Evolutionary conservation across 2,113 vertebrate genomes (phyloP).

Genomic region (Collichthys lucidus): DNA sequence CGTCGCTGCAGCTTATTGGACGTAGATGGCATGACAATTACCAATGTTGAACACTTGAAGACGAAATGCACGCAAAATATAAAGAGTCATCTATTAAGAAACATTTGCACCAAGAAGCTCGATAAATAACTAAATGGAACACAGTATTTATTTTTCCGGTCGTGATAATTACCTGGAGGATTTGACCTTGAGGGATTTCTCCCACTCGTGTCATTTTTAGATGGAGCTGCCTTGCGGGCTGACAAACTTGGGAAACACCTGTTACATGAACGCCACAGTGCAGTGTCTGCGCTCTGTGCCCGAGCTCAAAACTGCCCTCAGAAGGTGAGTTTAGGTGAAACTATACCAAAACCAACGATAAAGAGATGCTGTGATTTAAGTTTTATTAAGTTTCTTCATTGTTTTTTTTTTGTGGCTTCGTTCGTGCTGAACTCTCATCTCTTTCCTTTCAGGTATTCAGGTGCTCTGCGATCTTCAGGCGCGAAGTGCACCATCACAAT

Average conservation of each 20-base stretch:
- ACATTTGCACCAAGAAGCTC: background rate
- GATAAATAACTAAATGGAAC: too few relatives aligned
- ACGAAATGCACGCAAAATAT: background rate
- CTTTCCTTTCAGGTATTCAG: slow-evolving; percentile 87
- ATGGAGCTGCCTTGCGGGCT: slow-evolving; percentile 98
- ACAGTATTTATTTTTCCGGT: background rate
- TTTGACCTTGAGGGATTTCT: background rate
- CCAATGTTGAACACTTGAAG: background rate
- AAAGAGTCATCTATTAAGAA: background rate
- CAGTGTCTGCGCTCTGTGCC: slow-evolving; percentile 99
- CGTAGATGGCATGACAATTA: background rate
- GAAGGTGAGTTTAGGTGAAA: slow-evolving; percentile 83
- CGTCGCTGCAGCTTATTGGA: background rate
- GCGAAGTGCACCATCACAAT: slow-evolving; percentile 96
- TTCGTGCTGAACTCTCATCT: slow-evolving; percentile 5
- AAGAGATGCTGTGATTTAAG: background rate
- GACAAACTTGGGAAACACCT: slow-evolving; percentile 98
- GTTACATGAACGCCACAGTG: slow-evolving; percentile 99
- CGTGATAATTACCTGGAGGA: too few relatives aligned
- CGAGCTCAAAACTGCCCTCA: slow-evolving; percentile 95
- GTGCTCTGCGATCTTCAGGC: slow-evolving; percentile 95
- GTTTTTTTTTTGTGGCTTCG: background rate
- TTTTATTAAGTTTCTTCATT: background rate
- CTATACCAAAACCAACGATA: too few relatives aligned
- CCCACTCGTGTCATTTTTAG: slow-evolving; percentile 71